Conservation (phyloP, 2,888 invertebrate species). For the Euspilapteryx auroguttella region DNA sequence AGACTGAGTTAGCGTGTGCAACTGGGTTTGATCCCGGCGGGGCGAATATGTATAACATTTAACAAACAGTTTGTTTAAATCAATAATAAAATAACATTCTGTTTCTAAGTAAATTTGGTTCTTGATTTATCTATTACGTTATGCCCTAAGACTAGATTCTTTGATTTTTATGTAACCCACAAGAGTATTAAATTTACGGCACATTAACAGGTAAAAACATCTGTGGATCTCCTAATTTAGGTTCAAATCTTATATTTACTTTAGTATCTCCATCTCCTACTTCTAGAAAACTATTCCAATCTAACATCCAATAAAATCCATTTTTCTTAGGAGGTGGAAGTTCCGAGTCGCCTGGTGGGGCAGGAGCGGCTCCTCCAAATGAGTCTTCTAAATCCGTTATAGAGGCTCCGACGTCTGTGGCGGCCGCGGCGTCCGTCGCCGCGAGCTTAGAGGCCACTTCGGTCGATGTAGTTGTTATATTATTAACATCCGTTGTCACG, state of each 20-base stretch:
- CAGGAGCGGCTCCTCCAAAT: slow-evolving; percentile 69
- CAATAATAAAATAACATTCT: too few species aligned
- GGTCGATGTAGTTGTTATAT: slow-evolving; percentile 10
- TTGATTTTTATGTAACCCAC: too few species aligned
- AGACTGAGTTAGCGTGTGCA: too few species aligned
- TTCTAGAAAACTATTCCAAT: slow-evolving; percentile 85
- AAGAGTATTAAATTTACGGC: slow-evolving; percentile 67
- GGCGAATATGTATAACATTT: too few species aligned
- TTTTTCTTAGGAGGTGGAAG: slow-evolving; percentile 70
- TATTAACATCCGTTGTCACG: slow-evolving; percentile 13
- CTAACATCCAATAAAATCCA: slow-evolving; percentile 82
- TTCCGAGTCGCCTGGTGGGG: slow-evolving; percentile 60
- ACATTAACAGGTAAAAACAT: slow-evolving; percentile 75
- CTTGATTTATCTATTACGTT: too few species aligned
- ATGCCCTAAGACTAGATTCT: too few species aligned
- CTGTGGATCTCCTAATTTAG: slow-evolving; percentile 78
- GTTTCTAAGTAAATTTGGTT: too few species aligned
- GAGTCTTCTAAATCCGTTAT: slow-evolving; percentile 74
- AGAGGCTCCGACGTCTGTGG: slow-evolving; percentile 52
- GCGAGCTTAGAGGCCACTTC: slow-evolving; percentile 15
- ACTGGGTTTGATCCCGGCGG: too few species aligned
- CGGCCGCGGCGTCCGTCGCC: slow-evolving; percentile 25
- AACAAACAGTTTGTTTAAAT: too few species aligned
- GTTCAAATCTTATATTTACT: slow-evolving; percentile 79
- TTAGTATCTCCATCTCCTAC: slow-evolving; percentile 76